Percentiles rank a stretch among this genome's conserved stretches.
Conservation (phyloP, 2,797 vertebrate genomes). For the Limosa lapponica region DNA sequence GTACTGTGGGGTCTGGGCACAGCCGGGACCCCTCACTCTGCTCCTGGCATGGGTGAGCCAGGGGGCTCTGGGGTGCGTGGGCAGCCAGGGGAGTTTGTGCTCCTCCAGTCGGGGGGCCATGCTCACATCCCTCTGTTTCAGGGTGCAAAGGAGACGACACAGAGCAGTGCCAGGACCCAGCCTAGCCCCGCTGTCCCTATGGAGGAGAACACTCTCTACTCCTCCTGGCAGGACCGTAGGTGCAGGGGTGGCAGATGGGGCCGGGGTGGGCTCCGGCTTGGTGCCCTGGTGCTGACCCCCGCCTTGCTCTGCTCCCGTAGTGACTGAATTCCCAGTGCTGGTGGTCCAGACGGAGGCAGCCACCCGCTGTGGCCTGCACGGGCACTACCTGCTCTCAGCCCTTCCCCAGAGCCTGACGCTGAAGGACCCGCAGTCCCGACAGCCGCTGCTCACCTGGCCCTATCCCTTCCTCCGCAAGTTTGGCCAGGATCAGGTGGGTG, state of each 20-base stretch:
- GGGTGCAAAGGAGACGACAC: constrained; percentile 47
- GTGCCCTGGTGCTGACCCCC: neutral
- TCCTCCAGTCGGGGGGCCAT: accelerated
- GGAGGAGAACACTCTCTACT: constrained; percentile 89
- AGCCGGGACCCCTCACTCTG: accelerated
- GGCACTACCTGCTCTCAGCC: constrained; percentile 82
- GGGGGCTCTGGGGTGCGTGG: neutral
- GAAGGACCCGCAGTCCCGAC: constrained; percentile 60
- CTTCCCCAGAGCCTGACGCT: constrained; percentile 78
- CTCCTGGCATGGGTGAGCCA: neutral
- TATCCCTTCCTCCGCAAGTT: constrained; percentile 87
- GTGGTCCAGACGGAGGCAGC: constrained; percentile 82
- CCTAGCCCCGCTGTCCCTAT: constrained; percentile 68
- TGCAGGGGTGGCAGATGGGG: neutral
- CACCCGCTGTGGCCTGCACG: constrained; percentile 80
- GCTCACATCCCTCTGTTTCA: neutral
- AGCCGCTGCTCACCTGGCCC: constrained; percentile 84
- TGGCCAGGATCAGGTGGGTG: constrained; percentile 85
- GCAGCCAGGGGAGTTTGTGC: neutral
- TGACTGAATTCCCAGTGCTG: constrained; percentile 78
- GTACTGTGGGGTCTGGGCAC: constrained; percentile 38
- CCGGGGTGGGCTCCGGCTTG: neutral
- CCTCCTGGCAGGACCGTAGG: constrained; percentile 81
- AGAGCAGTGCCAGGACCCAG: neutral
- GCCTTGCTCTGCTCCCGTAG: neutral